Conservation (phyloP, 2,113 vertebrate genomes). For the Arothron firmamentum region DNA sequence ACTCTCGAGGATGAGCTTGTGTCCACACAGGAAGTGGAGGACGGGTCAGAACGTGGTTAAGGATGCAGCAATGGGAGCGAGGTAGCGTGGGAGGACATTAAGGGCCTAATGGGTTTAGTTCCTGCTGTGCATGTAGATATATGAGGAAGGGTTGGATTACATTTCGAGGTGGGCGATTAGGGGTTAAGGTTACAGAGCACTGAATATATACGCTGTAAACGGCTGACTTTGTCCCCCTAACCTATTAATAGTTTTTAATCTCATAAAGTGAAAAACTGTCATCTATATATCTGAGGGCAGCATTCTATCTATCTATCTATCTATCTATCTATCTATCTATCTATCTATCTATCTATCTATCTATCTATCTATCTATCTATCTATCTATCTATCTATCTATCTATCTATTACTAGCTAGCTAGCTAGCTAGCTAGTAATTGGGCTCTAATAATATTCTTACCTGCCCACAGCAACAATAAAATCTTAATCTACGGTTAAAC, state of each 20-base stretch:
- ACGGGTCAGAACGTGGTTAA: slow-evolving; percentile 4
- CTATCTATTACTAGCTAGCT: too few species aligned
- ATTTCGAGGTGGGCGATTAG: slow-evolving; percentile 27
- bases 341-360: slow-evolving; percentile 1
- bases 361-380: background rate
- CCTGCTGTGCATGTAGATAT: slow-evolving; percentile 21
- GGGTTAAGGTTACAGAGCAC: slow-evolving; percentile 12
- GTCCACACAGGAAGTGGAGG: background rate
- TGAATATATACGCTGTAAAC: slow-evolving; percentile 12
- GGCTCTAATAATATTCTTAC: too few species aligned
- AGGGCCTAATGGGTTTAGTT: slow-evolving; percentile 27
- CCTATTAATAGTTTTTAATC: slow-evolving; percentile 23
- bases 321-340: background rate
- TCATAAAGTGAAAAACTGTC: background rate
- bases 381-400: background rate
- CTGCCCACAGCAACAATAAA: too few species aligned
- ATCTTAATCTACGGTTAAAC: too few species aligned
- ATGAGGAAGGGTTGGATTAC: background rate
- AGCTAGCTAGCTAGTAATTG: too few species aligned
- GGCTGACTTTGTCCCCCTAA: slow-evolving; percentile 4
- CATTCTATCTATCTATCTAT: background rate
- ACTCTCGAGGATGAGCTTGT: background rate
- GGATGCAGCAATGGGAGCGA: slow-evolving; percentile 15
- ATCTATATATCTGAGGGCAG: slow-evolving; percentile 6
- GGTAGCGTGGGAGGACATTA: slow-evolving; percentile 14